Evolutionary conservation across 2,797 vertebrate species (phyloP).

Genomic region (Crypturellus tataupa): DNA sequence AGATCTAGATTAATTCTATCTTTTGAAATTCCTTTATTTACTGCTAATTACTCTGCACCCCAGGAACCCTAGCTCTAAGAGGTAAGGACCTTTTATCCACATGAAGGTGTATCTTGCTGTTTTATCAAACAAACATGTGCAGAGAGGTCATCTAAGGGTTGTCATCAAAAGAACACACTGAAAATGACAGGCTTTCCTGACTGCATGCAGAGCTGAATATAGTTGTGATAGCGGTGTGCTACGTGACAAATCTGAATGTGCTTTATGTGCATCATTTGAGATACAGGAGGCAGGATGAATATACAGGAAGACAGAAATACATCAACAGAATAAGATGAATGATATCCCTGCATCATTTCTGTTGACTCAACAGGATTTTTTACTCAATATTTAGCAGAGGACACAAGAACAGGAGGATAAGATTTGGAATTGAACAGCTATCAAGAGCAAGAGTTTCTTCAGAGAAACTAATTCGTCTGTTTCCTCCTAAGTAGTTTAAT

Average conservation of each 20-base stretch:
- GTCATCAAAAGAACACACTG: not conserved
- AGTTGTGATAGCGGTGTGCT: accelerated
- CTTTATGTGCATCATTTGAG: not conserved
- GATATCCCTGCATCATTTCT: not conserved
- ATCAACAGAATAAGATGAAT: not conserved
- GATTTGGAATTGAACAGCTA: not conserved
- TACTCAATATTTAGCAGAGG: not conserved
- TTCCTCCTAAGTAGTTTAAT: not conserved
- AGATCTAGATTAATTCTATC: not conserved
- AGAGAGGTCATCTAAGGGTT: not conserved
- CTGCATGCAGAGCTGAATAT: too few relatives aligned
- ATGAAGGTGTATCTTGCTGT: accelerated
- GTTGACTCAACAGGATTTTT: not conserved
- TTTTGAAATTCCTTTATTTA: not conserved
- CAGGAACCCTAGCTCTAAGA: accelerated
- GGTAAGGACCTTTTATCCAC: not conserved
- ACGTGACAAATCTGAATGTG: accelerated
- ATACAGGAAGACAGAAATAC: not conserved
- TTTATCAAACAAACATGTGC: not conserved
- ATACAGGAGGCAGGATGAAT: too few relatives aligned
- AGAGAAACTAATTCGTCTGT: not conserved
- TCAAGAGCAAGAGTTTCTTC: not conserved
- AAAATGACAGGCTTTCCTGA: not conserved
- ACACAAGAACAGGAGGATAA: not conserved
- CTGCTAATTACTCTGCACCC: not conserved